phyloP scores from a whole-genome alignment of 2,113 vertebrate species.

The Morone saxatilis region DNA sequence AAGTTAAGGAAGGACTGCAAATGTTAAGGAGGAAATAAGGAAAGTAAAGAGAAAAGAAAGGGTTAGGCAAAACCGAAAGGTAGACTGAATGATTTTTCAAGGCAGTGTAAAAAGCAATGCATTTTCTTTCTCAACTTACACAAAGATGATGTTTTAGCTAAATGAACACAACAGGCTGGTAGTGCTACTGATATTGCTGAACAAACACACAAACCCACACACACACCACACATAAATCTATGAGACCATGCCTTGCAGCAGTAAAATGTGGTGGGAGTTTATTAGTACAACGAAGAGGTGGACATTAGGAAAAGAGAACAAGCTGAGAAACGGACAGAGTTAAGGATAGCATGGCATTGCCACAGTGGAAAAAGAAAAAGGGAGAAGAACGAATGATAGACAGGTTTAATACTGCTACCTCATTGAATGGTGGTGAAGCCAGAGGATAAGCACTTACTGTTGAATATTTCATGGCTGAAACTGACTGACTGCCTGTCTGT shows the following conservation, averaged over 20 bases:
- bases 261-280: slow-evolving; percentile 15
- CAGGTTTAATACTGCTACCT: slow-evolving; percentile 25
- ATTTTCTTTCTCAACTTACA: not conserved
- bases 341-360: not conserved
- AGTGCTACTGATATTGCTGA: not conserved
- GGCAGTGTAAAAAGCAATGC: not conserved
- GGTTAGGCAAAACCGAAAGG: not conserved
- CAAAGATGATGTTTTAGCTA: slow-evolving; percentile 43
- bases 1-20: not conserved
- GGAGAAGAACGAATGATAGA: slow-evolving; percentile 33
- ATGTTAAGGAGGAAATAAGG: not conserved
- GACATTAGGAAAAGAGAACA: slow-evolving; percentile 1
- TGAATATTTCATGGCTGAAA: slow-evolving; percentile 83
- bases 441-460: slow-evolving; percentile 69
- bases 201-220: not conserved
- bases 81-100: not conserved
- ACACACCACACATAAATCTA: slow-evolving; percentile 36
- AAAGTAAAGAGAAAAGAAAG: not conserved
- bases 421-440: slow-evolving; percentile 39
- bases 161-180: slow-evolving; percentile 14
- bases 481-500: slow-evolving; percentile 56
- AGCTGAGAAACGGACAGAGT: slow-evolving; percentile 1
- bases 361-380: slow-evolving; percentile 19
- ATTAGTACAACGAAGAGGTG: slow-evolving; percentile 2
- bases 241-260: not conserved